These are phyloP conservation scores for Eilema caniola DNA, from an alignment of 2,888 invertebrate genomes.

Conservation along the genomic window DNA sequence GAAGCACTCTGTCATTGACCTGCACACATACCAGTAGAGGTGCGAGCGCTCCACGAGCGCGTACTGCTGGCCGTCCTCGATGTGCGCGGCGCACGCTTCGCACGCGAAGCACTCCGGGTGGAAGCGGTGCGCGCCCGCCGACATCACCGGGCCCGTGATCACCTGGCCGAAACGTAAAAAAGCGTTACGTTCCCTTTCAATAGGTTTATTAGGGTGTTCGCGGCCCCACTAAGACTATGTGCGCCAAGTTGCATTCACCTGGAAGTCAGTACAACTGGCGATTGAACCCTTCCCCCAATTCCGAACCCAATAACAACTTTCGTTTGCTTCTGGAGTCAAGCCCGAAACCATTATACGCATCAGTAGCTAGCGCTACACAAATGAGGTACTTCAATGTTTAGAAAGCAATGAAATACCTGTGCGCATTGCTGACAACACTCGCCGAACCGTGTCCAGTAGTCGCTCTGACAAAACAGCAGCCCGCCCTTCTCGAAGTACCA, in stretches of 20 bases:
- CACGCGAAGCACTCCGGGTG: conserved; percentile 98
- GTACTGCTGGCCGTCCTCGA: conserved; percentile 97
- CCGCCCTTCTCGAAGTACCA: conserved; percentile 98
- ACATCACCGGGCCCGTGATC: conserved; percentile 96
- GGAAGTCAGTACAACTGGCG: too few species aligned
- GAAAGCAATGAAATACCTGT: conserved; percentile 84
- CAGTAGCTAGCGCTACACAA: neutral
- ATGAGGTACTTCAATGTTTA: too few species aligned
- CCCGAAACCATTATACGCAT: neutral
- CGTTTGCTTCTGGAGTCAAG: neutral
- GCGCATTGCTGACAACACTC: conserved; percentile 96
- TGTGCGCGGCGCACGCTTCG: conserved; percentile 92
- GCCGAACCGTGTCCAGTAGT: conserved; percentile 95
- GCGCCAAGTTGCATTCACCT: too few species aligned
- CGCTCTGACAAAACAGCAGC: conserved; percentile 94
- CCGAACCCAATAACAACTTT: neutral
- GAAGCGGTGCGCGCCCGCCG: conserved; percentile 97
- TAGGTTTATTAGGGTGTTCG: too few species aligned
- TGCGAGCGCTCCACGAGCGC: conserved; percentile 96
- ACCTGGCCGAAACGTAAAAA: conserved; percentile 57
- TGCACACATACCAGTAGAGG: conserved; percentile 90
- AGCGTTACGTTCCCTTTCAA: neutral
- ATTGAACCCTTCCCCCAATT: too few species aligned
- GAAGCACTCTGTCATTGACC: too few species aligned
- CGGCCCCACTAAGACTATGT: too few species aligned